Percentiles rank a stretch among this genome's conserved stretches.
Evolutionary conservation across 2,888 invertebrate species (phyloP).

Genomic region (Eupithecia subfuscata): DNA sequence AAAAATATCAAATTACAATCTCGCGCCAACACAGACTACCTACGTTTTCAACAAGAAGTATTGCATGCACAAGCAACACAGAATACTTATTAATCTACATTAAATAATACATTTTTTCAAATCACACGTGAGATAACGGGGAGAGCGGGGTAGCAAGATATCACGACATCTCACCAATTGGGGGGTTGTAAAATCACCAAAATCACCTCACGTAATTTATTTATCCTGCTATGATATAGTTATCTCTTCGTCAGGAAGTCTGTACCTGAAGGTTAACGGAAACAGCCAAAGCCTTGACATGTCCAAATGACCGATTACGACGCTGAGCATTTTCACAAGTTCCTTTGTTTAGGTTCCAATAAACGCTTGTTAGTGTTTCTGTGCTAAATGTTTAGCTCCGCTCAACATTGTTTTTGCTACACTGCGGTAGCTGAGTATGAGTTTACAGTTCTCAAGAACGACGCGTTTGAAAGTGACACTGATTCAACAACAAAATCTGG

Average conservation of each 20-base stretch:
- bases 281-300: slow-evolving; percentile 13
- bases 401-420: not conserved
- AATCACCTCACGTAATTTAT: too few relatives aligned
- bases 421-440: not conserved
- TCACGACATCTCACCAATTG: too few relatives aligned
- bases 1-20: too few relatives aligned
- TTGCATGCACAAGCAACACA: too few relatives aligned
- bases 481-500: too few relatives aligned
- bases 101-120: too few relatives aligned
- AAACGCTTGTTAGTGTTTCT: not conserved
- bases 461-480: not conserved
- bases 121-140: too few relatives aligned
- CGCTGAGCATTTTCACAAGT: slow-evolving; percentile 1
- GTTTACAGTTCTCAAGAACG: not conserved
- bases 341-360: not conserved
- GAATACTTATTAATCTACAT: too few relatives aligned
- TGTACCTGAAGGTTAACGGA: not conserved
- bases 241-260: slow-evolving; percentile 4
- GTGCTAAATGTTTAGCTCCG: not conserved
- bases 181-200: too few relatives aligned
- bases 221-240: not conserved
- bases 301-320: slow-evolving; percentile 25
- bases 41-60: too few relatives aligned
- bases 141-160: too few relatives aligned
- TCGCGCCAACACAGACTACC: too few relatives aligned